These are phyloP conservation scores for Wiebesia pumilae DNA, from an alignment of 1,140 invertebrate genomes.

Conservation along the genomic window DNA sequence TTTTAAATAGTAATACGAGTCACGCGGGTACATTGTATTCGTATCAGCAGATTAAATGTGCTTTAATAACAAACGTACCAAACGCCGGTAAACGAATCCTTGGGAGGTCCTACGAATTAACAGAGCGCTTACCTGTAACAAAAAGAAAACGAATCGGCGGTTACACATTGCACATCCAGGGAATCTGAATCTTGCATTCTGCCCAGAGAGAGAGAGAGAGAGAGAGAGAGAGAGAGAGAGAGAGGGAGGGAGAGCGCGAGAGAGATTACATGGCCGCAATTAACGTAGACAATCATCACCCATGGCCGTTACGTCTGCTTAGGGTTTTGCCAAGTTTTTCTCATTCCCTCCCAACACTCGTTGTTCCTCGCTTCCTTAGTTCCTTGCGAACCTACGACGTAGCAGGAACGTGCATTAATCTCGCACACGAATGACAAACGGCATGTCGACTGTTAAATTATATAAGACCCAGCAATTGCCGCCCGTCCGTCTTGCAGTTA, in stretches of 20 bases:
- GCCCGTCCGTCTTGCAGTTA: slow-evolving; percentile 6
- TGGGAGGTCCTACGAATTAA: not conserved
- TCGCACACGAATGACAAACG: slow-evolving; percentile 38
- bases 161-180: not conserved
- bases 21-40: not conserved
- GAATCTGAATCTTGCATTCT: not conserved
- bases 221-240: too few relatives aligned
- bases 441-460: slow-evolving; percentile 39
- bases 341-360: not conserved
- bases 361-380: not conserved
- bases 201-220: not conserved
- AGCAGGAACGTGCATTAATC: slow-evolving; percentile 18
- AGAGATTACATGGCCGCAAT: slow-evolving; percentile 13
- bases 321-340: slow-evolving; percentile 6
- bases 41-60: not conserved
- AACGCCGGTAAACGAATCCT: not conserved
- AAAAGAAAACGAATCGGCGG: slow-evolving; percentile 13
- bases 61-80: slow-evolving; percentile 10
- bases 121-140: slow-evolving; percentile 43
- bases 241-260: too few relatives aligned
- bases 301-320: slow-evolving; percentile 7
- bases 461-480: slow-evolving; percentile 34
- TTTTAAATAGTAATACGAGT: too few relatives aligned
- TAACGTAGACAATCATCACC: slow-evolving; percentile 27
- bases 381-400: not conserved